Evolutionary conservation across 1,140 invertebrate genomes (phyloP).

Genomic region (Mizuhopecten yessoensis): DNA sequence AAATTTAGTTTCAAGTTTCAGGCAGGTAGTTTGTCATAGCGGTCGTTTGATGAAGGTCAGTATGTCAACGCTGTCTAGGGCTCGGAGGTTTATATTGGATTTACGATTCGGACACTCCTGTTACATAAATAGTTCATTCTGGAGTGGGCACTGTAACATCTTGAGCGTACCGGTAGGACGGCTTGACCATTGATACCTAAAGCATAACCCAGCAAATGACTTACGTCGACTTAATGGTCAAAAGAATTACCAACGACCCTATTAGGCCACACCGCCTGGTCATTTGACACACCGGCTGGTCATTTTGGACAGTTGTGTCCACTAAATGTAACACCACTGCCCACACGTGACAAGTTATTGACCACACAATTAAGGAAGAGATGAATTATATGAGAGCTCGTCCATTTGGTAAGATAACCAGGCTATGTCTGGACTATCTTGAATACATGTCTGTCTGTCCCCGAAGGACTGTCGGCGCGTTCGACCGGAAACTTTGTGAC

Average conservation of each 20-base stretch:
- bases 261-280: not conserved
- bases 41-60: too few species aligned
- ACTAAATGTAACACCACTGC: conserved; percentile 5
- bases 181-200: not conserved
- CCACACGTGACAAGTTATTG: not conserved
- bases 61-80: too few species aligned
- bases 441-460: not conserved
- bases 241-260: not conserved
- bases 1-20: too few species aligned
- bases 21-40: too few species aligned
- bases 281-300: not conserved
- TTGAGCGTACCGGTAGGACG: too few species aligned
- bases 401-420: not conserved
- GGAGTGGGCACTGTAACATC: not conserved
- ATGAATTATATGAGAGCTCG: not conserved
- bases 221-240: too few species aligned
- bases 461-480: not conserved
- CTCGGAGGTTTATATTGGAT: too few species aligned
- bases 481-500: not conserved
- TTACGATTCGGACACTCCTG: too few species aligned
- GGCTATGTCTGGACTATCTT: not conserved
- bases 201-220: not conserved
- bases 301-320: not conserved
- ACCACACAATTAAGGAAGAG: not conserved
- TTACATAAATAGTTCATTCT: not conserved